These are phyloP conservation scores for Pelodytes ibericus DNA, from an alignment of 2,797 vertebrate species.

Conservation along the genomic window DNA sequence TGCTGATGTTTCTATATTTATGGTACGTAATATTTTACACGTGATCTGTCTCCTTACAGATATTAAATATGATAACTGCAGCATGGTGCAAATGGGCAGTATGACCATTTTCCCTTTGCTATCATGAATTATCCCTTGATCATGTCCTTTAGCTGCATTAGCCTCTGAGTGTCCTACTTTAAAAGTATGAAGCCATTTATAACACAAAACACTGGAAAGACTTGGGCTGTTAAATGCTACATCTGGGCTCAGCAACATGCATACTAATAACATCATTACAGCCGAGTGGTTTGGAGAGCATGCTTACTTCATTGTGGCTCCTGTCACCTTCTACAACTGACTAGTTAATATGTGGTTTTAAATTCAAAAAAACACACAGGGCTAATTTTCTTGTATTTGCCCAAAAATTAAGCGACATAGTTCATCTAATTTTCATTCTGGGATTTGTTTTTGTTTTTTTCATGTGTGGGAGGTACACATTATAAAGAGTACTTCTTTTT, in stretches of 20 bases:
- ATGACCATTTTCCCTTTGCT: constrained; percentile 72
- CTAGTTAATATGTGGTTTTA: constrained; percentile 85
- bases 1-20: not conserved
- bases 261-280: constrained; percentile 95
- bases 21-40: constrained; percentile 29
- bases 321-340: constrained; percentile 84
- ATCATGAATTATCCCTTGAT: constrained; percentile 70
- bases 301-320: constrained; percentile 90
- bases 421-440: constrained; percentile 83
- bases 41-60: constrained; percentile 62
- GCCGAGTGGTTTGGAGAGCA: constrained; percentile 82
- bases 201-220: constrained; percentile 80
- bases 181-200: constrained; percentile 80
- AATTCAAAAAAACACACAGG: constrained; percentile 89
- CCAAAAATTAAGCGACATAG: constrained; percentile 87
- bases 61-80: constrained; percentile 61
- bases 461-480: constrained; percentile 87
- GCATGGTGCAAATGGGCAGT: constrained; percentile 63
- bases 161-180: constrained; percentile 69
- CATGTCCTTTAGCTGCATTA: constrained; percentile 66
- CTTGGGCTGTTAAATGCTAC: constrained; percentile 91
- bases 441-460: constrained; percentile 78
- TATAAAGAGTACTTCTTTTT: constrained; percentile 87
- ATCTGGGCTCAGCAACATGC: constrained; percentile 92
- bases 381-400: constrained; percentile 91